Base-by-base conservation (phyloP, 1,140 invertebrate species). In the Condylostylus longicornis region DNA sequence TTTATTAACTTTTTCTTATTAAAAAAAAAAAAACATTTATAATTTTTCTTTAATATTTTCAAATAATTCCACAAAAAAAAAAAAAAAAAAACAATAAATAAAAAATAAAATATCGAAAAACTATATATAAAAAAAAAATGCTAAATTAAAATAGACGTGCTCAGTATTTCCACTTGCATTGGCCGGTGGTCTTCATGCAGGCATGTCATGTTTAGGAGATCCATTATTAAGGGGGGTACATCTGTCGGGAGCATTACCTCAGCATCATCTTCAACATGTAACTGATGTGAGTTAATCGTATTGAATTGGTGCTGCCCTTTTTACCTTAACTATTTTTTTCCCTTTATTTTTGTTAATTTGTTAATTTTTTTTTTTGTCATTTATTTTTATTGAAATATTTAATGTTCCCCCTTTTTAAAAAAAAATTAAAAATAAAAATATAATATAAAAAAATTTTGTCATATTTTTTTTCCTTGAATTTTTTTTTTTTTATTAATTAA, bases 161-260 rank as follows among this genome's bases (percentile, higher is more conserved):
- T 55, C 58, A 53, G 53, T 61, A 44, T 61, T 60, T 60, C 58
- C 58, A 55, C 50, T 61, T 44, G 56, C 57, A 36, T 50, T 60
- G 50, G 57, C 57, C 49, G 54, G 57, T 56, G 58, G 58, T 49
- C 53, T 61, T 45, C 58, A 61, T 53, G 54, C 57, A 55, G 58
- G 58, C 47, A 55, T 74, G 68, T 67, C 70, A 73, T 74, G 75
- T 70, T 71, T 72, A 59, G 66, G 69, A 61, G 70, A 72, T 66
- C 75, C 75, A 62, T 67, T 77, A 67, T 71, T 78, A 71, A 77
- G 80, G 70, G 72, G 77, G 70, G 74, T 74, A 68, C 76, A 78
- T 65, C 72, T 79, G 63, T 71, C 70, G 70, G 77, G 75, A 67
- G 77, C 77, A 58, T 70, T 79, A 68, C 77, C 77, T 59, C 74